phyloP scores from a whole-genome alignment of 2,888 invertebrate genomes.

The Operophtera brumata region DNA sequence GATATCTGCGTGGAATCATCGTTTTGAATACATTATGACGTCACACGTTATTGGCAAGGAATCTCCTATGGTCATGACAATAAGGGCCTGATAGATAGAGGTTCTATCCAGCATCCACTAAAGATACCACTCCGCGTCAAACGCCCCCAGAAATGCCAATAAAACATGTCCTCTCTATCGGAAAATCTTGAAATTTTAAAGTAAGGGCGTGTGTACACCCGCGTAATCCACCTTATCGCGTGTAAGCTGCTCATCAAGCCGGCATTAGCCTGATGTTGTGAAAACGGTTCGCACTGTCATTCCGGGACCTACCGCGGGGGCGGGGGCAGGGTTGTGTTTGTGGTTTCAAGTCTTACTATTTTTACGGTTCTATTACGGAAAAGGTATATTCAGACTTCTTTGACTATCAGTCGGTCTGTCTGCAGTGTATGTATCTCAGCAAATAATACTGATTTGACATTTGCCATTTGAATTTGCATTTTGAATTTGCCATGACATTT shows the following conservation, averaged over 20 bases:
- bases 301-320: not conserved
- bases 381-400: no score
- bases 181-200: constrained; percentile 64
- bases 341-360: not conserved
- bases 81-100: no score
- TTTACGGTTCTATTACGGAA: not conserved
- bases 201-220: constrained; percentile 49
- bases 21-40: no score
- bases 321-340: not conserved
- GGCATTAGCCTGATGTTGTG: constrained; percentile 41
- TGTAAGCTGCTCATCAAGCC: constrained; percentile 69
- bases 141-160: constrained; percentile 12
- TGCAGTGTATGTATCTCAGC: no score
- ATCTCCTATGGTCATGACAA: no score
- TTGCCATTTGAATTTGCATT: no score
- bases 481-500: no score
- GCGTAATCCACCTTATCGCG: constrained; percentile 59
- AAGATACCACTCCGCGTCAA: no score
- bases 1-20: no score
- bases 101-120: not conserved
- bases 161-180: constrained; percentile 41
- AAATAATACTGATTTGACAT: no score
- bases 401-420: no score
- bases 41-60: no score
- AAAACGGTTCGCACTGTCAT: constrained; percentile 35